Base-by-base conservation (phyloP, 2,113 vertebrate species). In the Megatriorchis doriae region DNA sequence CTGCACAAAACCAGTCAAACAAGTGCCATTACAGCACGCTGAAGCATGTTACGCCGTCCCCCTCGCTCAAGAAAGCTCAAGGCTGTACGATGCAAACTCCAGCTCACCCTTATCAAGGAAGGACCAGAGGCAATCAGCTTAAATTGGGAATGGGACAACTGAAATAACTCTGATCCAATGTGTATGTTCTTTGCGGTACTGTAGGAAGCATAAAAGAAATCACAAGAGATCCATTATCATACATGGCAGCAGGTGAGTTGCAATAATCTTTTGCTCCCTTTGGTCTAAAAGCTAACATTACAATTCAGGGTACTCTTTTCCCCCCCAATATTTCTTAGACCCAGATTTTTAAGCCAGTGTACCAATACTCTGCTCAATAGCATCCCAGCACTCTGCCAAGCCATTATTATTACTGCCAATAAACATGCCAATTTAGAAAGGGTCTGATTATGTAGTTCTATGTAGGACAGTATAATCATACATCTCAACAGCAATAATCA, bases 341-440 rank as follows among this genome's bases (percentile, higher is more conserved):
- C 22, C 55, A 65, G 17, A 75, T 93, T 84, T 94, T 92, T 47
- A 74, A 79, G 58, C n/a, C 62, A 55, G 8, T 8, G 18, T 32
- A 91, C 34, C 36, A 68, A 31, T 36, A 61, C 26, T 75, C 32
- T 75, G 66, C 53, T 85, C 66, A 85, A 25, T 6, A 72, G 53
- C 74, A 70, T 53, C 50, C 80, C 53, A 66, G 18, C 42, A 27
- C 32, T 55, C 45, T 62, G 77, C 62, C 88, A 86, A 74, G 47
- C 53, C 48, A 5, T 81, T 74, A 79, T 45, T 88, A 58, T 61
- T 72, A 53, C 70, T 94, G 86, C 83, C 93, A 95, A 89, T 62
- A 81, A 94, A 91, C 36, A 77, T 16, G 38, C n/a, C 77, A 87
- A 36, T 93, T 91, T 80, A 93, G 78, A 88, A 87, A 80, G 66